A percentile compares a stretch with the other conserved stretches of the same genome.
phyloP scores from a whole-genome alignment of 2,797 vertebrate genomes.

The Diglossa cyanea region DNA sequence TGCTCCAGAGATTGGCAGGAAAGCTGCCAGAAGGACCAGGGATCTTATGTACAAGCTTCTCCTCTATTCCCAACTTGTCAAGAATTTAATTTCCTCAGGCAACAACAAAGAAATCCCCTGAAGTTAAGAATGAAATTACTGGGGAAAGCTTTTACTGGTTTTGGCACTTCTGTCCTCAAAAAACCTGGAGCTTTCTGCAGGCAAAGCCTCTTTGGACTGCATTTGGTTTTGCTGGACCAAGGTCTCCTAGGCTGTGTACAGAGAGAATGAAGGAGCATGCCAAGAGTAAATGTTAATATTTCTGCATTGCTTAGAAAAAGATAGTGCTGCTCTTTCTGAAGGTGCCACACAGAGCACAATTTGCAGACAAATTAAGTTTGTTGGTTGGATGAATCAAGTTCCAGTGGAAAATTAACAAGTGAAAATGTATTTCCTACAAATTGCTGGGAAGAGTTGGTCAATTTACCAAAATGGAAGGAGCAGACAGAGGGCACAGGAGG shows the following conservation, averaged over 20 bases:
- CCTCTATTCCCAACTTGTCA: background rate
- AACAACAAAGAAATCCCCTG: background rate
- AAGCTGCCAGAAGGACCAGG: background rate
- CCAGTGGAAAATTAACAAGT: conserved; percentile 51
- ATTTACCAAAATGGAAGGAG: conserved; percentile 36
- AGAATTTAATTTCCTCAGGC: background rate
- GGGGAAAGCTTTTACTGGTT: background rate
- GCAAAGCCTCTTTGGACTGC: background rate
- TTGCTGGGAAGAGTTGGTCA: background rate
- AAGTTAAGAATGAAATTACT: background rate
- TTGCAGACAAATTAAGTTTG: conserved; percentile 9
- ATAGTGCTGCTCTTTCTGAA: background rate
- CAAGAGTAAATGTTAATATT: background rate
- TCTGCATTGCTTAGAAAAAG: background rate
- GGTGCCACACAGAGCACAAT: background rate
- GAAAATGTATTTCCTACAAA: conserved; percentile 61
- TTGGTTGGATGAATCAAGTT: conserved; percentile 58
- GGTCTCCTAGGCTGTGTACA: background rate
- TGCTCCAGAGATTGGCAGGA: background rate
- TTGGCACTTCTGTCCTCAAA: background rate
- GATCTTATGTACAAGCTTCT: background rate
- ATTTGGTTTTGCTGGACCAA: background rate
- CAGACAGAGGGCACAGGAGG: background rate
- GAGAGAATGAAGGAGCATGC: background rate
- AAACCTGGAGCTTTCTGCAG: background rate